Evolutionary conservation across 2,797 vertebrate genomes (phyloP).

Genomic region (Xenopus petersii): DNA sequence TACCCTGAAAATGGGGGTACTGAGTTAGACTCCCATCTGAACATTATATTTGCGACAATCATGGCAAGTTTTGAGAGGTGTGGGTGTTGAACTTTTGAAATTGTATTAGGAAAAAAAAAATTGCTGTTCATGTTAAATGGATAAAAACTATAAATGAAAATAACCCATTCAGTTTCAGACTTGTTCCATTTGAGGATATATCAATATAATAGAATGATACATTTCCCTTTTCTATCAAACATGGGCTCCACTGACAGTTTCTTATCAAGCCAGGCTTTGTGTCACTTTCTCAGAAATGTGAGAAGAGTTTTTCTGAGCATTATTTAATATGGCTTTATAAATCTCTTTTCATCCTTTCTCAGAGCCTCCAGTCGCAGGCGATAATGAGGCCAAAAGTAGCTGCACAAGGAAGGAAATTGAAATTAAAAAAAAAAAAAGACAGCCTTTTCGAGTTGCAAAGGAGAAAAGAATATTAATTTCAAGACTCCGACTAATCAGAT

Average conservation of each 20-base stretch:
- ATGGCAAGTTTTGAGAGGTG: too few relatives aligned
- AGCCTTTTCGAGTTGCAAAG: slow-evolving; percentile 5
- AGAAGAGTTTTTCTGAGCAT: slow-evolving; percentile 32
- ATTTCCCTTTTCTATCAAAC: slow-evolving; percentile 17
- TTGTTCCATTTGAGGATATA: neutral
- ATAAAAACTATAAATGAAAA: too few relatives aligned
- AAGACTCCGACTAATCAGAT: slow-evolving; percentile 26
- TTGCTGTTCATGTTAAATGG: too few relatives aligned
- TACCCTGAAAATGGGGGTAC: too few relatives aligned
- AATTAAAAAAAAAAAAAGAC: neutral
- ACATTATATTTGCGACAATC: too few relatives aligned
- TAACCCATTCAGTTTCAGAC: too few relatives aligned
- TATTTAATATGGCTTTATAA: slow-evolving; percentile 30
- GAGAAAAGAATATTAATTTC: slow-evolving; percentile 9
- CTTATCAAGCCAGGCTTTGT: slow-evolving; percentile 1
- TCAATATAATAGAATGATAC: slow-evolving; percentile 7
- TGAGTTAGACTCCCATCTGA: too few relatives aligned
- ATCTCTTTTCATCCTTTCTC: slow-evolving; percentile 33
- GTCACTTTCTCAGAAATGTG: slow-evolving; percentile 27
- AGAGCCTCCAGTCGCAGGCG: slow-evolving; percentile 18
- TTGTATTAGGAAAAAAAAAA: too few relatives aligned
- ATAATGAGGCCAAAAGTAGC: slow-evolving; percentile 41
- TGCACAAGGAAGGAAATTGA: slow-evolving; percentile 2
- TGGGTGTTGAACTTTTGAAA: too few relatives aligned
- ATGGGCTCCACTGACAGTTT: slow-evolving; percentile 13